A percentile compares a stretch with the other conserved stretches of the same genome.
Conservation (phyloP, 2,113 vertebrate genomes). For the Pelecanoides urinatrix region DNA sequence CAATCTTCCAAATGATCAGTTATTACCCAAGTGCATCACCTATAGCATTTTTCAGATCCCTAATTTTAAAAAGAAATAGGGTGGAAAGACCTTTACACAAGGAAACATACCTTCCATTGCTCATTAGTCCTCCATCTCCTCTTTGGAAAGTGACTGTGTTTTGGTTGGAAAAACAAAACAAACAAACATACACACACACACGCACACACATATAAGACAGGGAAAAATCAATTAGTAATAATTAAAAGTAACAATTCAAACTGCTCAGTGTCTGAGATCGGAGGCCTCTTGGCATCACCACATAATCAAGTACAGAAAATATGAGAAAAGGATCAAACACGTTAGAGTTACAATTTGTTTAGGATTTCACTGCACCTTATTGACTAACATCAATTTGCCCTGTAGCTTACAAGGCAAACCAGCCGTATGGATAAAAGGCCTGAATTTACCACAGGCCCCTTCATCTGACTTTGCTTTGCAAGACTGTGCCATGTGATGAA, state of each 20-base stretch:
- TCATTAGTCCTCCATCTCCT: constrained; percentile 97
- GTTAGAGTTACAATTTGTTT: background rate
- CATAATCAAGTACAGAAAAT: constrained; percentile 46
- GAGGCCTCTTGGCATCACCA: constrained; percentile 42
- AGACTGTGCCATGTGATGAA: constrained; percentile 12
- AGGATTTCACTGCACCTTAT: background rate
- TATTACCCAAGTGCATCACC: constrained; percentile 31
- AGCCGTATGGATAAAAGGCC: background rate
- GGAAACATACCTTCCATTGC: constrained; percentile 93
- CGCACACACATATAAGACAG: constrained; percentile 42
- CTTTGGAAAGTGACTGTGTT: constrained; percentile 95
- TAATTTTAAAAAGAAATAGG: constrained; percentile 36
- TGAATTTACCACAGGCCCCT: background rate
- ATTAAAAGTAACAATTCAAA: constrained; percentile 54
- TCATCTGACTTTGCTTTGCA: background rate
- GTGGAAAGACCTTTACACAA: constrained; percentile 10
- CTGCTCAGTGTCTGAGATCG: background rate
- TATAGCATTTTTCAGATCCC: constrained; percentile 1
- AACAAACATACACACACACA: constrained; percentile 37
- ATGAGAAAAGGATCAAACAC: background rate
- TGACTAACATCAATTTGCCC: background rate
- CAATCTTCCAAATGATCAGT: constrained; percentile 37
- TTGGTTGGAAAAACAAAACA: constrained; percentile 6
- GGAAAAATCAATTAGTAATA: constrained; percentile 66
- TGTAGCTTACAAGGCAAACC: background rate